Percentiles rank a stretch among this genome's conserved stretches.
phyloP scores from a whole-genome alignment of 2,797 vertebrate species.

The Sitta carolinensis region DNA sequence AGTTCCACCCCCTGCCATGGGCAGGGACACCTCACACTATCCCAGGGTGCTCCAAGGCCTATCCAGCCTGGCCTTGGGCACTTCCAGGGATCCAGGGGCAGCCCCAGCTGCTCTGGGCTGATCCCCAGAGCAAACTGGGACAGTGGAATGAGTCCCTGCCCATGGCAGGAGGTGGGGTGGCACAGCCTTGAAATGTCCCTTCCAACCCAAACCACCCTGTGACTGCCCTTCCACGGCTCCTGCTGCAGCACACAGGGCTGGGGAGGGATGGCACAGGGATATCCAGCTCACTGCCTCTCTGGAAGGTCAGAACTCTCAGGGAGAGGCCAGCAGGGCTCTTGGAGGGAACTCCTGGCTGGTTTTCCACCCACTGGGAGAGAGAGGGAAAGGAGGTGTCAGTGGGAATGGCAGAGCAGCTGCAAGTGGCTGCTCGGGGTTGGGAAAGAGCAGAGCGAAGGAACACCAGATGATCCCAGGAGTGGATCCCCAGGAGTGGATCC shows the following conservation, averaged over 20 bases:
- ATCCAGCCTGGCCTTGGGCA: fast-evolving
- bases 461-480: not conserved
- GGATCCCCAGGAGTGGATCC: not conserved
- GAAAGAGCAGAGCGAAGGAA: fast-evolving
- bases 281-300: not conserved
- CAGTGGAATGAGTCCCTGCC: not conserved
- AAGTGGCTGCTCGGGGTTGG: fast-evolving
- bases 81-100: not conserved
- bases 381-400: not conserved
- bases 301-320: not conserved
- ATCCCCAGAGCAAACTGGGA: not conserved
- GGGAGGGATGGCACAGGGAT: not conserved
- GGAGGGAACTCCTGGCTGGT: not conserved
- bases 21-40: not conserved
- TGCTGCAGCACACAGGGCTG: not conserved
- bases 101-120: not conserved
- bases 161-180: not conserved
- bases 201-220: not conserved
- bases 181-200: not conserved
- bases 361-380: not conserved
- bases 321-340: not conserved
- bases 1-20: not conserved
- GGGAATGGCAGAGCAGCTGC: not conserved
- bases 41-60: not conserved
- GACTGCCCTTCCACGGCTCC: not conserved